Evolutionary conservation across 2,888 invertebrate species (phyloP).

Genomic region (Diplazon laetatorius): DNA sequence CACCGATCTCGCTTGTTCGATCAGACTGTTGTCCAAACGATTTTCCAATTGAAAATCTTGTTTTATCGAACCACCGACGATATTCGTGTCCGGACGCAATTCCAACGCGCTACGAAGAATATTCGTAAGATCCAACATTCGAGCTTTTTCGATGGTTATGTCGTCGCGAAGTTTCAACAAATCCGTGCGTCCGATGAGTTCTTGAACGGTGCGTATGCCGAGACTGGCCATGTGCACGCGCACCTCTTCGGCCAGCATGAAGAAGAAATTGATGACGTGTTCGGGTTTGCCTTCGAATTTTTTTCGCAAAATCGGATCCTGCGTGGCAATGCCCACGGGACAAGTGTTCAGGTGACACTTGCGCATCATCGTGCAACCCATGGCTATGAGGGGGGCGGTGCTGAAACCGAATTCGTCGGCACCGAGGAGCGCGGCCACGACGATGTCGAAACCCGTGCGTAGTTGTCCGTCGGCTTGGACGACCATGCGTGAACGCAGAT

Average conservation of each 20-base stretch:
- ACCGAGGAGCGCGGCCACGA: constrained; percentile 97
- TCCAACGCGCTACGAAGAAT: constrained; percentile 95
- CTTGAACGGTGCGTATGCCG: constrained; percentile 94
- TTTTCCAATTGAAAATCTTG: constrained; percentile 94
- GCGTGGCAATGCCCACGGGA: constrained; percentile 99
- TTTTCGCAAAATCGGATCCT: constrained; percentile 96
- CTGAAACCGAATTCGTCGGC: constrained; percentile 99
- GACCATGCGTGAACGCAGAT: constrained; percentile 95
- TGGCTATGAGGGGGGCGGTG: constrained; percentile 97
- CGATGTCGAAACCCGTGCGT: constrained; percentile 97
- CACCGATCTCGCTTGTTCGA: constrained; percentile 89
- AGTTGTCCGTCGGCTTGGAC: constrained; percentile 98
- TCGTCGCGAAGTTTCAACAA: constrained; percentile 90
- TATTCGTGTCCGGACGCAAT: constrained; percentile 95
- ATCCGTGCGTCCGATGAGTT: constrained; percentile 96
- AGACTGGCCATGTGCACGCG: constrained; percentile 95
- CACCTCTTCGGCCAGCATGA: constrained; percentile 98
- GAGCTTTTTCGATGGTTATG: constrained; percentile 89
- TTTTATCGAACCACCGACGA: constrained; percentile 92
- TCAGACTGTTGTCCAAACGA: constrained; percentile 90
- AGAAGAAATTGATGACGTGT: constrained; percentile 98
- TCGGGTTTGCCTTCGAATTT: constrained; percentile 99
- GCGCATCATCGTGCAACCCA: constrained; percentile 99
- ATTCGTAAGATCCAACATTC: constrained; percentile 91
- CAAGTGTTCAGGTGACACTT: constrained; percentile 99